Conservation (phyloP, 2,797 vertebrate species). For the Galaxias olidus region DNA sequence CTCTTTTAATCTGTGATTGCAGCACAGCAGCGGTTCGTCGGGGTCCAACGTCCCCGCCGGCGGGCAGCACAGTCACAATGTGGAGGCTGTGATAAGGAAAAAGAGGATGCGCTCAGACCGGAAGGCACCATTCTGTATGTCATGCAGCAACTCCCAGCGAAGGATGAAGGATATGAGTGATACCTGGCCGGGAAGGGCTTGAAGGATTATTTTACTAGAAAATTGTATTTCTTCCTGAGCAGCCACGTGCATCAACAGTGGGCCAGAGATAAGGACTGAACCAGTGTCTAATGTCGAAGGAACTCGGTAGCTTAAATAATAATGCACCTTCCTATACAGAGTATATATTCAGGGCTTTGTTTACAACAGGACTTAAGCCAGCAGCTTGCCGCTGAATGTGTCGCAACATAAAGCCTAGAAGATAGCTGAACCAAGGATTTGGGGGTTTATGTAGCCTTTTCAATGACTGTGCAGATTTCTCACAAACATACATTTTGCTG, state of each 20-base stretch:
- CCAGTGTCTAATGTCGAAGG: conserved; percentile 43
- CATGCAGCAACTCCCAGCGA: conserved; percentile 49
- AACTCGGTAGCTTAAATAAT: conserved; percentile 43
- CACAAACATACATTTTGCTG: no score
- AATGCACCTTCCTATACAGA: conserved; percentile 36
- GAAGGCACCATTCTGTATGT: conserved; percentile 39
- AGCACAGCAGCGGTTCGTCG: conserved; percentile 21
- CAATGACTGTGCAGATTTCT: no score
- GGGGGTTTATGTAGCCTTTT: conserved; percentile 13
- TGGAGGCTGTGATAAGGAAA: conserved; percentile 62
- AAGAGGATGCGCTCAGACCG: conserved; percentile 43
- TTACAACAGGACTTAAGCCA: conserved; percentile 42
- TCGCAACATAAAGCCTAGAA: conserved; percentile 32
- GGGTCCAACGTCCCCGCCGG: conserved; percentile 25
- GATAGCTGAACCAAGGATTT: conserved; percentile 20
- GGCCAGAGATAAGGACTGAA: conserved; percentile 45
- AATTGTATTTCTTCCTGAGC: conserved; percentile 58
- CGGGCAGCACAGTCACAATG: conserved; percentile 47
- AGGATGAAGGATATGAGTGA: conserved; percentile 52
- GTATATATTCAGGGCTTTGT: conserved; percentile 48
- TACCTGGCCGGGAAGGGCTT: conserved; percentile 34
- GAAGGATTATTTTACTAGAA: conserved; percentile 67
- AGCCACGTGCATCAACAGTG: conserved; percentile 49
- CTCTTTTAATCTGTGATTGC: conserved; percentile 46
- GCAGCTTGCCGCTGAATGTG: conserved; percentile 31